phyloP scores from a whole-genome alignment of 2,113 vertebrate species.

The Origma solitaria region DNA sequence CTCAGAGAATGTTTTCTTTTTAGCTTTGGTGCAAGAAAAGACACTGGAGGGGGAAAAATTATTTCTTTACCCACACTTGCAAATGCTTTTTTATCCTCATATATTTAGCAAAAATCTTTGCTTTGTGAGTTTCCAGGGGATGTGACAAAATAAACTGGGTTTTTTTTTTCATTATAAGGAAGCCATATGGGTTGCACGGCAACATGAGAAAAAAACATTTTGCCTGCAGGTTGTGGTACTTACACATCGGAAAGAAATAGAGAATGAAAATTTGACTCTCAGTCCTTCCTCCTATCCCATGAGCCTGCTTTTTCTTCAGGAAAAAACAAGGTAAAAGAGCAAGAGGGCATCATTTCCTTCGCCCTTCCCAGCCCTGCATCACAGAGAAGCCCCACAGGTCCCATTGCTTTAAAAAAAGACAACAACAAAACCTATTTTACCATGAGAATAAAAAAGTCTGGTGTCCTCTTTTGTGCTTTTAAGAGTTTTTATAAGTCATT shows the following conservation, averaged over 20 bases:
- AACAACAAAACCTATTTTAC: neutral
- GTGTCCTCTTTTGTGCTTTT: neutral
- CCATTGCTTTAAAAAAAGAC: neutral
- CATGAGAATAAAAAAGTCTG: neutral
- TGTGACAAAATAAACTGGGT: neutral
- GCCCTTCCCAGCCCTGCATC: neutral
- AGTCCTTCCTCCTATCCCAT: neutral
- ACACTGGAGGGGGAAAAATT: accelerated
- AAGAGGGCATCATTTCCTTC: neutral
- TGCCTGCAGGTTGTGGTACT: accelerated
- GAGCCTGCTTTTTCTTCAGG: neutral
- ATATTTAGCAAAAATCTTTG: neutral
- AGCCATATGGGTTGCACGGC: neutral
- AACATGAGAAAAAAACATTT: neutral
- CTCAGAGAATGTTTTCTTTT: neutral
- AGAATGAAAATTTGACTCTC: neutral
- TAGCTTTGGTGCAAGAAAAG: neutral
- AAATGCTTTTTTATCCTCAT: neutral
- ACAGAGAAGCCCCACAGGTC: neutral
- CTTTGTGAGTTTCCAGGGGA: neutral
- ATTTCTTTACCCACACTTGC: neutral
- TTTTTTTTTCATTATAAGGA: neutral
- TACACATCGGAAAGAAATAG: neutral
- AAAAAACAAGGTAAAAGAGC: neutral
- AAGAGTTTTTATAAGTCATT: neutral